These are phyloP conservation scores for Agrypnia vestita DNA, from an alignment of 1,140 invertebrate genomes.

Conservation along the genomic window DNA sequence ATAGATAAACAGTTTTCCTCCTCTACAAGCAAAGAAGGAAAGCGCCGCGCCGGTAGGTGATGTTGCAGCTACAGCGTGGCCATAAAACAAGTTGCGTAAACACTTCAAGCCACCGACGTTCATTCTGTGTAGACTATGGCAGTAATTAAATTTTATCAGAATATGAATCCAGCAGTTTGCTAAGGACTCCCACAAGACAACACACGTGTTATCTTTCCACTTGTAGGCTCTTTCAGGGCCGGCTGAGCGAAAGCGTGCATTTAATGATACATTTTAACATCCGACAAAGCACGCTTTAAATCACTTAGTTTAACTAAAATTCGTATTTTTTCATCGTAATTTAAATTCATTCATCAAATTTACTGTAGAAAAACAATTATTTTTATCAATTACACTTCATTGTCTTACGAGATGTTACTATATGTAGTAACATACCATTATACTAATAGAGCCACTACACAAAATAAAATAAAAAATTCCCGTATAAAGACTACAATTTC, in stretches of 20 bases:
- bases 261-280: too few species aligned
- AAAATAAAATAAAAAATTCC: too few species aligned
- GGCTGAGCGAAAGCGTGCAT: not conserved
- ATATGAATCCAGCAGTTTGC: slow-evolving; percentile 50
- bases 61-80: slow-evolving; percentile 7
- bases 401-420: too few species aligned
- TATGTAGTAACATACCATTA: too few species aligned
- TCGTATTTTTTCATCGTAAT: too few species aligned
- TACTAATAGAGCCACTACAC: too few species aligned
- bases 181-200: slow-evolving; percentile 50
- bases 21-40: not conserved
- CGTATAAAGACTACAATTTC: too few species aligned
- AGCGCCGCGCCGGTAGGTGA: not conserved
- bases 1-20: not conserved
- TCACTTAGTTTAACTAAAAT: too few species aligned
- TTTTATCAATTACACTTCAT: too few species aligned
- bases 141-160: slow-evolving; percentile 55
- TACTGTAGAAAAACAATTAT: too few species aligned
- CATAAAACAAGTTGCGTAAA: slow-evolving; percentile 48
- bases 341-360: too few species aligned
- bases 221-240: slow-evolving; percentile 8
- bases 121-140: slow-evolving; percentile 44
- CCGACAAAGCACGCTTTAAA: too few species aligned
- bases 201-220: slow-evolving; percentile 32
- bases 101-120: slow-evolving; percentile 41